Evolutionary conservation across 2,888 invertebrate genomes (phyloP).

Genomic region (Mycogona germanica): DNA sequence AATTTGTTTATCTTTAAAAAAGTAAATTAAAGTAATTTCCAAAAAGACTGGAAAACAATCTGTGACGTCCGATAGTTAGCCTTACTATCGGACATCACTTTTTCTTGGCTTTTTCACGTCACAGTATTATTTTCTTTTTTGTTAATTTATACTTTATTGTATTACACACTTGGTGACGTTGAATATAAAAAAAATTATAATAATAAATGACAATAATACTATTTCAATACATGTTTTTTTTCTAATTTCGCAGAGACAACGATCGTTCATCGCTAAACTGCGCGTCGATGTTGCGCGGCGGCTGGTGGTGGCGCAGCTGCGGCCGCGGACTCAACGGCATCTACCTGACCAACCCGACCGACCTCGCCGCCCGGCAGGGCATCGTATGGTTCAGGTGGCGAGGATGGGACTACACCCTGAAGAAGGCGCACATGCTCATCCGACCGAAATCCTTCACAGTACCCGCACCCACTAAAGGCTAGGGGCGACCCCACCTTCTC

Average conservation of each 20-base stretch:
- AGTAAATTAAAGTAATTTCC: too few species aligned
- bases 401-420: conserved; percentile 87
- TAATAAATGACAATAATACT: too few species aligned
- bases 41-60: too few species aligned
- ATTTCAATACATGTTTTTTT: not conserved
- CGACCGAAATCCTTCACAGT: conserved; percentile 44
- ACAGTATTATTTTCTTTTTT: too few species aligned
- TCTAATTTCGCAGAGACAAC: conserved; percentile 52
- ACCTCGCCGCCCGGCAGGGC: conserved; percentile 78
- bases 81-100: too few species aligned
- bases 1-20: too few species aligned
- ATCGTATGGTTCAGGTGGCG: conserved; percentile 94
- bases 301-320: conserved; percentile 94
- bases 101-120: too few species aligned
- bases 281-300: conserved; percentile 85
- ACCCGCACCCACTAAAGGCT: not conserved
- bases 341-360: conserved; percentile 70
- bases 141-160: too few species aligned
- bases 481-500: not conserved
- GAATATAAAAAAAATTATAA: too few species aligned
- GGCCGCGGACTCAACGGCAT: conserved; percentile 80
- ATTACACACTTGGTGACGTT: too few species aligned
- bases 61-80: too few species aligned
- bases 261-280: conserved; percentile 82
- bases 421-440: conserved; percentile 84